Percentiles rank a stretch among this genome's conserved stretches.
phyloP scores from a whole-genome alignment of 1,140 invertebrate genomes.

The Heliconius hermathena region DNA sequence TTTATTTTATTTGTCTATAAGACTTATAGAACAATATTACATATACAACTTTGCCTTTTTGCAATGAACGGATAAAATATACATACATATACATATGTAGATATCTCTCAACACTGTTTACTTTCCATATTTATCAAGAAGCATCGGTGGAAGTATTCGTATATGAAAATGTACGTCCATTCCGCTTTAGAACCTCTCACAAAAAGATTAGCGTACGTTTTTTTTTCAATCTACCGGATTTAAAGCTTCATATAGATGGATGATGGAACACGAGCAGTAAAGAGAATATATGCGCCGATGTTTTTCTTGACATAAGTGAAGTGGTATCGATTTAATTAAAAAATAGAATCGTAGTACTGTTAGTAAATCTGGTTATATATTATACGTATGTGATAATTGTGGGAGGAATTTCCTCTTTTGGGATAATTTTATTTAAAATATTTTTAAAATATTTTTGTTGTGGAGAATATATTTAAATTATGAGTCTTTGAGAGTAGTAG shows the following conservation, averaged over 20 bases:
- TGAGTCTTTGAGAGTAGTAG: too few species aligned
- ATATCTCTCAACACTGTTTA: not conserved
- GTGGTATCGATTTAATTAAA: not conserved
- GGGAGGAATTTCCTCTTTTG: too few species aligned
- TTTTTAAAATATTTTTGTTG: too few species aligned
- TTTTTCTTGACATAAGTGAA: not conserved
- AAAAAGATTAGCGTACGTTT: not conserved
- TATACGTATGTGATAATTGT: not conserved
- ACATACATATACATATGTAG: not conserved
- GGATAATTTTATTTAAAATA: not conserved
- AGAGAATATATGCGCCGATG: conserved; percentile 1
- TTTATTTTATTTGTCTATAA: too few species aligned
- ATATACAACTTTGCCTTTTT: not conserved
- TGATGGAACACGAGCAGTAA: conserved; percentile 3
- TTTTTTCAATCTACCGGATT: conserved; percentile 9
- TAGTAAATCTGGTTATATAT: not conserved
- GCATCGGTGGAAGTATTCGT: not conserved
- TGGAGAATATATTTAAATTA: too few species aligned
- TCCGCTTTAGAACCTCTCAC: conserved; percentile 7
- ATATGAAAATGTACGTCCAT: conserved; percentile 4
- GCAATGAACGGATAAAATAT: too few species aligned
- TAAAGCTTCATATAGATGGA: conserved; percentile 15
- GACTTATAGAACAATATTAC: too few species aligned
- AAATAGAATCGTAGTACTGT: not conserved
- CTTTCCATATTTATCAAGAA: conserved; percentile 5